phyloP scores from a whole-genome alignment of 2,888 invertebrate genomes.

The Lepidonotus clava region DNA sequence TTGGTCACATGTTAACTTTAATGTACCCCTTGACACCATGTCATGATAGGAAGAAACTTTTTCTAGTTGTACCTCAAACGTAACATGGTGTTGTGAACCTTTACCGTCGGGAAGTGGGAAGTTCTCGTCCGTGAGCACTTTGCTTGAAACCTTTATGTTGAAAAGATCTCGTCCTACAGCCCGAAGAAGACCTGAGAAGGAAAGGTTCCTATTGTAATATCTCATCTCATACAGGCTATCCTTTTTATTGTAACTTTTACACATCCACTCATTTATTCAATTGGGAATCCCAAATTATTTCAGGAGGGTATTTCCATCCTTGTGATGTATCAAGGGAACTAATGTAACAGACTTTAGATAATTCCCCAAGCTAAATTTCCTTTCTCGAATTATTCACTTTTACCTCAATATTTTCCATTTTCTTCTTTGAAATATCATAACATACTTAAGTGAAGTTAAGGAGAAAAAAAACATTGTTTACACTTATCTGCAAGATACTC shows the following conservation, averaged over 20 bases:
- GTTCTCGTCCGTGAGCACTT: slow-evolving; percentile 39
- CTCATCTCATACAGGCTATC: too few relatives aligned
- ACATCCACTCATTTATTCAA: background rate
- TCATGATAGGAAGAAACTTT: background rate
- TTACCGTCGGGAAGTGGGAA: slow-evolving; percentile 40
- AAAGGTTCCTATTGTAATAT: background rate
- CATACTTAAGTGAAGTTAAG: too few relatives aligned
- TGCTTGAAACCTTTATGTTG: slow-evolving; percentile 40
- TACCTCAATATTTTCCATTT: too few relatives aligned
- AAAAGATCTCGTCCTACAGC: slow-evolving; percentile 68
- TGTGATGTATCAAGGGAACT: too few relatives aligned
- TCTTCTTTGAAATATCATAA: too few relatives aligned
- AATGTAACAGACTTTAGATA: too few relatives aligned
- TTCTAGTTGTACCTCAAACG: slow-evolving; percentile 28
- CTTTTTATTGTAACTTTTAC: background rate
- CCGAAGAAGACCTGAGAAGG: slow-evolving; percentile 67
- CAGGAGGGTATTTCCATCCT: too few relatives aligned
- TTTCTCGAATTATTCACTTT: too few relatives aligned
- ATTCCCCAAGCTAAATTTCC: too few relatives aligned
- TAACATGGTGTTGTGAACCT: slow-evolving; percentile 55
- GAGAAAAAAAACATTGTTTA: too few relatives aligned
- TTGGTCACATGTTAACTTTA: background rate
- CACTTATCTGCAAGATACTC: too few relatives aligned
- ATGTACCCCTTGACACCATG: background rate
- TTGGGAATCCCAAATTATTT: too few relatives aligned